Conservation (phyloP, 2,797 vertebrate genomes). For the Podarcis siculus region DNA sequence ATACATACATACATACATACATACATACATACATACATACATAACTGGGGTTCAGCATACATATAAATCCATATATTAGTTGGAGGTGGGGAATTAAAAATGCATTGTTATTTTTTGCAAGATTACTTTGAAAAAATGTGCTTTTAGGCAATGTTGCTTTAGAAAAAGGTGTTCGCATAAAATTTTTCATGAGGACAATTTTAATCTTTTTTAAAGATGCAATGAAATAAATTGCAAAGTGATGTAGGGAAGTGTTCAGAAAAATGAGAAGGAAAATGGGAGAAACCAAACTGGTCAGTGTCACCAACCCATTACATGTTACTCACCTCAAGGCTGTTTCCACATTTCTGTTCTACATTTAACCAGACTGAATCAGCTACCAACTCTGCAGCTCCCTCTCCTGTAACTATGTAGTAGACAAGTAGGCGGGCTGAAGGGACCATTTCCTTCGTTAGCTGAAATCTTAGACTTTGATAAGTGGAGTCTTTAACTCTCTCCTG, state of each 20-base stretch:
- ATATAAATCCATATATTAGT: too few species aligned
- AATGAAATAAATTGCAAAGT: too few species aligned
- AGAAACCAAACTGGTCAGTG: neutral
- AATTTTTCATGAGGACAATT: too few species aligned
- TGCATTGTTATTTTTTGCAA: too few species aligned
- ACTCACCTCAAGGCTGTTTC: constrained; percentile 84
- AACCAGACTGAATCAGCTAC: constrained; percentile 94
- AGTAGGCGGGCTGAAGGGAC: constrained; percentile 90
- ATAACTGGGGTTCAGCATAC: too few species aligned
- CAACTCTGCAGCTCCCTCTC: constrained; percentile 84
- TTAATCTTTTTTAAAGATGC: too few species aligned
- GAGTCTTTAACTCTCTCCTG: constrained; percentile 55
- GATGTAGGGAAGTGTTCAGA: neutral
- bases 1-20: too few species aligned
- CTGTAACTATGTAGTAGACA: constrained; percentile 88
- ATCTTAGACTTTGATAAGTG: constrained; percentile 77
- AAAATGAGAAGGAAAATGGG: neutral
- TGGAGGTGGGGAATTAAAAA: too few species aligned
- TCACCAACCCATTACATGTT: neutral
- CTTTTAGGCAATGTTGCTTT: too few species aligned
- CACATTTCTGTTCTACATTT: constrained; percentile 85
- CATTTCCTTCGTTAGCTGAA: constrained; percentile 86
- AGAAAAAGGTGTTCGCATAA: too few species aligned
- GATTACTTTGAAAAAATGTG: too few species aligned
- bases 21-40: too few species aligned